phyloP scores from a whole-genome alignment of 2,797 vertebrate genomes.

The Coluber constrictor region DNA sequence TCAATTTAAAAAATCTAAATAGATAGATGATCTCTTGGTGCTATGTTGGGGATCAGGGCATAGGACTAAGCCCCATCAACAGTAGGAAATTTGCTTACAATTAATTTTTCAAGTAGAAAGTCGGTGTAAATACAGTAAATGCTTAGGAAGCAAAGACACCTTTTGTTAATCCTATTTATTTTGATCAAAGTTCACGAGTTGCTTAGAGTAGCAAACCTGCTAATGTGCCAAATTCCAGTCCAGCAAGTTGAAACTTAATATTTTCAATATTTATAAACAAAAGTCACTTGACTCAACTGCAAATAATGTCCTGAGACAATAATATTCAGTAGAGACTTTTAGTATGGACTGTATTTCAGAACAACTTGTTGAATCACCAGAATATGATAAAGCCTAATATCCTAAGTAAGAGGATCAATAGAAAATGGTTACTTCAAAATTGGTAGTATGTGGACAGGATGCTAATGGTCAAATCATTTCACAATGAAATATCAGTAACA shows the following conservation, averaged over 20 bases:
- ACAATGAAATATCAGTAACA: background rate
- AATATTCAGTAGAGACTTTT: background rate
- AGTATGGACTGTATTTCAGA: background rate
- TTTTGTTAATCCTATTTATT: background rate
- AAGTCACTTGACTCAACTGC: background rate
- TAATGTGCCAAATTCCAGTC: background rate
- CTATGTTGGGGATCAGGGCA: background rate
- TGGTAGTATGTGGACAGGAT: background rate
- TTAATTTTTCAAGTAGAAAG: background rate
- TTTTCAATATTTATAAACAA: slow-evolving; percentile 15
- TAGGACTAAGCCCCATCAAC: background rate
- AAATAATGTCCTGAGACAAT: background rate
- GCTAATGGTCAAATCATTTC: background rate
- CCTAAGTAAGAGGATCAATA: background rate
- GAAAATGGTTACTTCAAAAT: background rate
- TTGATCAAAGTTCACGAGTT: background rate
- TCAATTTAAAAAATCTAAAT: background rate
- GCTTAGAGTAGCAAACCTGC: background rate
- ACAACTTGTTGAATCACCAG: background rate
- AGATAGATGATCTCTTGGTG: background rate
- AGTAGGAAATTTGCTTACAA: background rate
- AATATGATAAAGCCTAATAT: background rate
- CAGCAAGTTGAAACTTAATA: background rate
- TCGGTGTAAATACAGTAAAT: background rate
- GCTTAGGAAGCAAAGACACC: background rate